A percentile compares a stretch with the other conserved stretches of the same genome.
Conservation (phyloP, 2,113 vertebrate genomes). For the Sceloporus tristichus region DNA sequence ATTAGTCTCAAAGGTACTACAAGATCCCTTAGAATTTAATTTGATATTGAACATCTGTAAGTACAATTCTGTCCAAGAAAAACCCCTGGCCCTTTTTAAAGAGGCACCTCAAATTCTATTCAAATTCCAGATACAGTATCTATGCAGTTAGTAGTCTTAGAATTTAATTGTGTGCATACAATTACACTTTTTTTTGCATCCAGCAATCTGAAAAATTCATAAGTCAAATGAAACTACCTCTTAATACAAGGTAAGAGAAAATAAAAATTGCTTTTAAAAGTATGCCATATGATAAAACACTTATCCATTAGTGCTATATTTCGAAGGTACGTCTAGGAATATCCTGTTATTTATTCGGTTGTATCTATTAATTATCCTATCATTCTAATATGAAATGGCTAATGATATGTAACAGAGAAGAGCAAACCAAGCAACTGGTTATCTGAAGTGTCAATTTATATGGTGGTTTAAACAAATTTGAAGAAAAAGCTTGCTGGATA, state of each 20-base stretch:
- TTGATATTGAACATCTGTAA: conserved; percentile 43
- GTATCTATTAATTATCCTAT: conserved; percentile 69
- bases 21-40: no score
- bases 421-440: conserved; percentile 69
- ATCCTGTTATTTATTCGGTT: conserved; percentile 57
- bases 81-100: conserved; percentile 37
- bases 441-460: conserved; percentile 68
- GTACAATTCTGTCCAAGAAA: conserved; percentile 28
- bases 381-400: conserved; percentile 81
- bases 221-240: conserved; percentile 52
- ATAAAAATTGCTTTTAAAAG: conserved; percentile 1
- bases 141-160: conserved; percentile 51
- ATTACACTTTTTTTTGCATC: conserved; percentile 79
- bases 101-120: conserved; percentile 57
- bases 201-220: conserved; percentile 78
- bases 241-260: conserved; percentile 14
- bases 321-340: conserved; percentile 38
- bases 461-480: conserved; percentile 73
- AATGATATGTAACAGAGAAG: conserved; percentile 81
- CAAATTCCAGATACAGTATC: conserved; percentile 41
- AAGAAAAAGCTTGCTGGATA: conserved; percentile 85
- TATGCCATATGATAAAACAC: conserved; percentile 52
- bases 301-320: conserved; percentile 55
- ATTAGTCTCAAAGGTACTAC: no score
- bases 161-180: conserved; percentile 46